Evolutionary conservation across 2,888 invertebrate genomes (phyloP).

Genomic region (Torymus tubicola): DNA sequence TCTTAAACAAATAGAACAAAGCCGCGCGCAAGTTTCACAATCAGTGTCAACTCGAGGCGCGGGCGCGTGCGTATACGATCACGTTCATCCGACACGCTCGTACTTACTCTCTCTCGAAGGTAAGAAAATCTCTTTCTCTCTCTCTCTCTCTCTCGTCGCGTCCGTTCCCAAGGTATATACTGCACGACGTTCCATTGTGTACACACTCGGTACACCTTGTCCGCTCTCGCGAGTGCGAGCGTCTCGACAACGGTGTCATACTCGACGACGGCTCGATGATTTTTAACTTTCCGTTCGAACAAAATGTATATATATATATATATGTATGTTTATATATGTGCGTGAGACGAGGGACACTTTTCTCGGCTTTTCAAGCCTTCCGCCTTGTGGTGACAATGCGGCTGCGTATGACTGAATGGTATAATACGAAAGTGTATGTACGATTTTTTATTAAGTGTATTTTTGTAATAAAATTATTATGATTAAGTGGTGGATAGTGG

Average conservation of each 20-base stretch:
- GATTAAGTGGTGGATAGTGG: too few species aligned
- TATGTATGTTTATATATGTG: too few species aligned
- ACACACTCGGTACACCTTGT: conserved; percentile 35
- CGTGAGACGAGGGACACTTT: too few species aligned
- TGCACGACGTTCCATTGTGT: conserved; percentile 24
- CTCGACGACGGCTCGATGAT: conserved; percentile 22
- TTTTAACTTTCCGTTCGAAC: conserved; percentile 38
- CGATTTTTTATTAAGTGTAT: too few species aligned
- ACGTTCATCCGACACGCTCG: conserved; percentile 41
- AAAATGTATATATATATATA: not conserved
- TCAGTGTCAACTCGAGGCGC: conserved; percentile 50
- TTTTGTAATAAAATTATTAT: too few species aligned
- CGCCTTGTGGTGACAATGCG: too few species aligned
- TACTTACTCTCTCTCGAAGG: conserved; percentile 31
- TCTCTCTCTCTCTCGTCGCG: not conserved
- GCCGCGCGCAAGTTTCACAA: conserved; percentile 40
- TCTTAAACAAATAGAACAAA: conserved; percentile 48
- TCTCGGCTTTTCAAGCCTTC: too few species aligned
- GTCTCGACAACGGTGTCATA: conserved; percentile 26
- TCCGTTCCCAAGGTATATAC: conserved; percentile 51
- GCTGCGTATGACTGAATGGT: too few species aligned
- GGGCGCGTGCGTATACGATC: conserved; percentile 6
- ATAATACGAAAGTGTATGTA: too few species aligned
- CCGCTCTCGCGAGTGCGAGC: not conserved
- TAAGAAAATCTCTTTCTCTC: conserved; percentile 38